Percentiles rank a stretch among this genome's conserved stretches.
phyloP scores from a whole-genome alignment of 2,888 invertebrate genomes.

The Mythimna vitellina region DNA sequence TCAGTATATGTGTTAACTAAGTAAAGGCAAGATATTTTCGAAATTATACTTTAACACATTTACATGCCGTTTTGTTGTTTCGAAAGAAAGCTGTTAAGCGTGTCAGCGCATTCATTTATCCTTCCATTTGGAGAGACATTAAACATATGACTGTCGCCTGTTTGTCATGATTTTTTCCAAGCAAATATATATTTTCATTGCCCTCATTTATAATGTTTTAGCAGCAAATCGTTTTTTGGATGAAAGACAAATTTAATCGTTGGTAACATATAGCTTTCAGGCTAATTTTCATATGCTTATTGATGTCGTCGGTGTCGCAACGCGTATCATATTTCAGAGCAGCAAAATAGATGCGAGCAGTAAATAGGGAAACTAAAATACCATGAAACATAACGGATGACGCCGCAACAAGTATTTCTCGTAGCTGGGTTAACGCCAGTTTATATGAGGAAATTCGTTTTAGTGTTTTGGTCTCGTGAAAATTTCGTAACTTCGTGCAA shows the following conservation, averaged over 20 bases:
- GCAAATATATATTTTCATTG: conserved; percentile 70
- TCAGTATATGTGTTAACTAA: conserved; percentile 23
- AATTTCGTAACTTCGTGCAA: conserved; percentile 74
- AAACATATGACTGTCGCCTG: conserved; percentile 57
- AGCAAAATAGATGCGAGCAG: conserved; percentile 70
- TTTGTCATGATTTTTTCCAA: conserved; percentile 70
- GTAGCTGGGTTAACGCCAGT: conserved; percentile 76
- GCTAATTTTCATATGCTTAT: conserved; percentile 42
- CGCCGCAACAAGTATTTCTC: conserved; percentile 71
- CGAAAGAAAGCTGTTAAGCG: conserved; percentile 61
- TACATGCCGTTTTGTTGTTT: conserved; percentile 54
- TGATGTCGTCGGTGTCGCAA: conserved; percentile 60
- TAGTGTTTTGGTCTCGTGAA: conserved; percentile 74
- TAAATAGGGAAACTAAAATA: conserved; percentile 73
- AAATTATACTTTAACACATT: conserved; percentile 51
- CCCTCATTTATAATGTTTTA: conserved; percentile 67
- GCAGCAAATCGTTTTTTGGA: conserved; percentile 59
- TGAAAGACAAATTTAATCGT: conserved; percentile 33
- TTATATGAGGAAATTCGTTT: conserved; percentile 79
- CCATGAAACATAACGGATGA: conserved; percentile 68
- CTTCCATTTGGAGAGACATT: conserved; percentile 59
- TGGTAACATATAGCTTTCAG: conserved; percentile 19
- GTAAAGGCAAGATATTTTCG: conserved; percentile 39
- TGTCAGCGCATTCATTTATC: conserved; percentile 63
- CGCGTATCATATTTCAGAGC: conserved; percentile 65